A percentile compares a stretch with the other conserved stretches of the same genome.
Conservation (phyloP, 2,888 invertebrate genomes). For the Macroteleia sp. region DNA sequence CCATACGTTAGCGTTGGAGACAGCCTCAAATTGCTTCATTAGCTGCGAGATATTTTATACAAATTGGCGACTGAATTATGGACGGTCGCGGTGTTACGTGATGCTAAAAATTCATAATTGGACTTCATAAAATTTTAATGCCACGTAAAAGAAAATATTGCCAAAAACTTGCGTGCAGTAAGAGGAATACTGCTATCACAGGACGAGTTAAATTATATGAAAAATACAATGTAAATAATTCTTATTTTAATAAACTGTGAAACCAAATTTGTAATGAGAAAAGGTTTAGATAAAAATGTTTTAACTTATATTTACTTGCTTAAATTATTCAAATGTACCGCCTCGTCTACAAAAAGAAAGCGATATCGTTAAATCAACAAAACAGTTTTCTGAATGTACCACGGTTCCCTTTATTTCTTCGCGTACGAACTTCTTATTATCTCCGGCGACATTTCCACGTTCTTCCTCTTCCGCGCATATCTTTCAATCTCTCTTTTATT, state of each 20-base stretch:
- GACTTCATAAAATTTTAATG: conserved; percentile 68
- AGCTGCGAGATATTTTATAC: conserved; percentile 83
- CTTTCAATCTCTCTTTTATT: conserved; percentile 69
- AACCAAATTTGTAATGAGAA: conserved; percentile 4
- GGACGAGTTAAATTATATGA: too few species aligned
- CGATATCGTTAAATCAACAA: conserved; percentile 62
- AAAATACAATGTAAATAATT: too few species aligned
- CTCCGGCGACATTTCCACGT: conserved; percentile 69
- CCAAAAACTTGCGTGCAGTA: too few species aligned
- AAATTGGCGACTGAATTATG: conserved; percentile 82
- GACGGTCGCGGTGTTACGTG: conserved; percentile 30
- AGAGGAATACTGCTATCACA: too few species aligned
- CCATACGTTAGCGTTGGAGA: conserved; percentile 80
- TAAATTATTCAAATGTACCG: conserved; percentile 46
- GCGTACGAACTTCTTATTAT: conserved; percentile 78
- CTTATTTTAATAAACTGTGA: too few species aligned
- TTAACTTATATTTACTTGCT: conserved; percentile 43
- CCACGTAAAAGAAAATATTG: conserved; percentile 10
- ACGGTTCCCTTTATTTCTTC: conserved; percentile 78
- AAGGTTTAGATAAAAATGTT: not conserved
- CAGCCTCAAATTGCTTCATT: conserved; percentile 84
- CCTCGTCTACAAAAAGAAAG: conserved; percentile 26
- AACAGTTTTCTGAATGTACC: conserved; percentile 62
- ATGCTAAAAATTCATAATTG: conserved; percentile 78
- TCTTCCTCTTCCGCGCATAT: conserved; percentile 67